These are phyloP conservation scores for Reticulitermes speratus DNA, from an alignment of 1,140 invertebrate genomes.

Conservation along the genomic window DNA sequence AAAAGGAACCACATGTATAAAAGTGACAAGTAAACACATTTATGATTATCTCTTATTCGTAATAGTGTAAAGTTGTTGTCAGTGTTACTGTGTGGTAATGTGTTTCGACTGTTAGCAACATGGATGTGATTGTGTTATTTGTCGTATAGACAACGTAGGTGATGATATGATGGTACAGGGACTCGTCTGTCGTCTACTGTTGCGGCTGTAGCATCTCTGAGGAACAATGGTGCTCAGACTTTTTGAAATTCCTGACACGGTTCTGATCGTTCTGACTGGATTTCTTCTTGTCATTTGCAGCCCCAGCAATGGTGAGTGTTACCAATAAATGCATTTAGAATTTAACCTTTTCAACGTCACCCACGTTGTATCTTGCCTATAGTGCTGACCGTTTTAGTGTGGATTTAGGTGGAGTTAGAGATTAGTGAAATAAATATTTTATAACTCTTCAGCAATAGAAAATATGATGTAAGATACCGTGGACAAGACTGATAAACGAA, in stretches of 20 bases:
- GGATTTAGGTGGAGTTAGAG: no score
- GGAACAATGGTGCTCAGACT: not conserved
- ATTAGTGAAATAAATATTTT: no score
- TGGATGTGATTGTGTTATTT: not conserved
- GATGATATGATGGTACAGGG: not conserved
- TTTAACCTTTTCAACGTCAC: no score
- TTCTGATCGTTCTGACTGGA: not conserved
- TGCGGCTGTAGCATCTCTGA: not conserved
- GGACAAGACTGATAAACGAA: no score
- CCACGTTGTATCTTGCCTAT: no score
- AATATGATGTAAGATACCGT: no score
- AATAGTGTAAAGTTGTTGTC: not conserved
- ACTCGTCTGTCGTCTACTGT: not conserved
- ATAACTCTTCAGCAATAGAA: no score
- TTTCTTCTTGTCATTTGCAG: not conserved
- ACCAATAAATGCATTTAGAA: no score
- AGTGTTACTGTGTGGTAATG: not conserved
- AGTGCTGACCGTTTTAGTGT: no score
- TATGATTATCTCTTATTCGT: not conserved
- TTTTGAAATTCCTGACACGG: not conserved
- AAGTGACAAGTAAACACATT: not conserved
- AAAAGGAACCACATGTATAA: not conserved
- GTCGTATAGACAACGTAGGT: not conserved
- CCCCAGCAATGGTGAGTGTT: constrained; percentile 2
- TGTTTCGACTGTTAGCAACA: not conserved